phyloP scores from a whole-genome alignment of 2,888 invertebrate species.

The Ochropleura leucogaster region DNA sequence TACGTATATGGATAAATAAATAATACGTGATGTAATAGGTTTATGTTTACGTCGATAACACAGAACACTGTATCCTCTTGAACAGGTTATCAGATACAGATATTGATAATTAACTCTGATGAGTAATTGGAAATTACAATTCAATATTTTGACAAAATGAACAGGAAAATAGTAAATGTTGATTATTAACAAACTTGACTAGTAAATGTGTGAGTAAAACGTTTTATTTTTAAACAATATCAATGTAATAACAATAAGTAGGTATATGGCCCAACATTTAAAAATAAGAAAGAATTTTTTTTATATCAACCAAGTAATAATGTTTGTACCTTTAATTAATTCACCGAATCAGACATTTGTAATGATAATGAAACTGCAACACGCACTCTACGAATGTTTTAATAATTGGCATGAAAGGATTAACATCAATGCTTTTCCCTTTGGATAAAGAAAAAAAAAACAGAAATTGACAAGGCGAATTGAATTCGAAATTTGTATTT shows the following conservation, averaged over 20 bases:
- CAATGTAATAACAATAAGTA: too few relatives aligned
- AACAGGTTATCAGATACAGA: not conserved
- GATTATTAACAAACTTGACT: not conserved
- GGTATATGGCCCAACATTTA: too few relatives aligned
- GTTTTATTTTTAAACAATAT: too few relatives aligned
- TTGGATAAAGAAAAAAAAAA: not conserved
- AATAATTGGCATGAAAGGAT: not conserved
- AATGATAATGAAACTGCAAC: not conserved
- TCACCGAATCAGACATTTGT: too few relatives aligned
- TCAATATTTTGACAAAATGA: constrained; percentile 6
- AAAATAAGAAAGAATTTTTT: too few relatives aligned
- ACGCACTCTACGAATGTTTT: not conserved
- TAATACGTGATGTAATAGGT: constrained; percentile 37
- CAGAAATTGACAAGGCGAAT: not conserved
- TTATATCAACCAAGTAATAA: too few relatives aligned
- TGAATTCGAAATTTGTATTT: not conserved
- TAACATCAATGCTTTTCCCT: not conserved
- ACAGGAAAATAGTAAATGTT: constrained; percentile 9
- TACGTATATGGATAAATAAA: constrained; percentile 32
- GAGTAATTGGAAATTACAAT: constrained; percentile 35
- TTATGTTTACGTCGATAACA: constrained; percentile 38
- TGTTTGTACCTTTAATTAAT: too few relatives aligned
- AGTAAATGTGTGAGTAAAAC: too few relatives aligned
- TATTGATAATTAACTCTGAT: constrained; percentile 15
- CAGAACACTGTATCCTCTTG: not conserved